A percentile compares a stretch with the other conserved stretches of the same genome.
These are phyloP conservation scores for Guaruba guarouba DNA, from an alignment of 2,113 vertebrate genomes.

Conservation along the genomic window DNA sequence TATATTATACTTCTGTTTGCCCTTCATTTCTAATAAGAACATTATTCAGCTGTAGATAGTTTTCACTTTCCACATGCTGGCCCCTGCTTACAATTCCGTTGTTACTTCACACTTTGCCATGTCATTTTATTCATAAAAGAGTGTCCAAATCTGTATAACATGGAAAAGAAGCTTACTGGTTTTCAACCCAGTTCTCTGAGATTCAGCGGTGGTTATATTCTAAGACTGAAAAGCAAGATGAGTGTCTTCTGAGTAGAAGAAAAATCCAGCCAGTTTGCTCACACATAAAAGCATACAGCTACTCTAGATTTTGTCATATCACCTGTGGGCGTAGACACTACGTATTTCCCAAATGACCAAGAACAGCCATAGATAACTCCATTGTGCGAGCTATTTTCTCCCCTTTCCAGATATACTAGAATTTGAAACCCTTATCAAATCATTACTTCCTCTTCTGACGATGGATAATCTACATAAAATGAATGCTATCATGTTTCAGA, in stretches of 20 bases:
- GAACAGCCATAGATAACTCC: background rate
- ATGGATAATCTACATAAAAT: background rate
- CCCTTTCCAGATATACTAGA: background rate
- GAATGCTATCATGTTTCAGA: background rate
- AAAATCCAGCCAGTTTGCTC: background rate
- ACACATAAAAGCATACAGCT: background rate
- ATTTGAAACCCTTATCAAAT: background rate
- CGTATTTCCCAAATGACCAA: background rate
- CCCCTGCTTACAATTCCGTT: conserved; percentile 17
- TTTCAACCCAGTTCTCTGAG: background rate
- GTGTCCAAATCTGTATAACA: background rate
- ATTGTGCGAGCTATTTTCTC: background rate
- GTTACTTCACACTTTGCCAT: background rate
- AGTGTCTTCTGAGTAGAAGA: background rate
- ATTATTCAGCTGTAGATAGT: conserved; percentile 15
- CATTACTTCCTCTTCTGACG: background rate
- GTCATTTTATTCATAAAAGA: conserved; percentile 14
- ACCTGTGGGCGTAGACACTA: background rate
- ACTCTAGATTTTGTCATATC: background rate
- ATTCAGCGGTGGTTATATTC: background rate
- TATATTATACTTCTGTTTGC: conserved; percentile 39
- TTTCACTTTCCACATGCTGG: conserved; percentile 29
- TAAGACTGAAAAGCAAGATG: background rate
- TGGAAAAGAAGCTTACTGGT: background rate
- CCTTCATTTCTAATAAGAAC: conserved; percentile 39